Evolutionary conservation across 2,888 invertebrate species (phyloP), one percentile per base, ranked within the genome.

Genomic region (Beris chalybata): DNA sequence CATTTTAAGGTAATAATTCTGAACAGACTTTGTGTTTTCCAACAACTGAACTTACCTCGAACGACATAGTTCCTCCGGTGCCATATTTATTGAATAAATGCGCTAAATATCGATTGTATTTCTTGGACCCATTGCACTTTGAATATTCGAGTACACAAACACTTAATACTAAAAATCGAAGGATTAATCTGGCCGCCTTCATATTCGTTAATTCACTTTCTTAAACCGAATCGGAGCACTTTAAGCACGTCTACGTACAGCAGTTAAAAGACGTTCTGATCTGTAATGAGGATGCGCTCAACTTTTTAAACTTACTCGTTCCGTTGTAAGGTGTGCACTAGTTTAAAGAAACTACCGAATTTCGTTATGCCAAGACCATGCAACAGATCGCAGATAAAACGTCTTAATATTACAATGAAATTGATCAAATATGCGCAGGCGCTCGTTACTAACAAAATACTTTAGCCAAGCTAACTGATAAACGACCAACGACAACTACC

Each of bases 51-150:
- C 71, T 75, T 74, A 79, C 79, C 79, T 80, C 80, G 71, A 80
- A 80, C 69, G 76, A 77, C 71, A 80, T 78, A 45, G 76, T 74
- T 29, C 76, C 77, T 22, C 78, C 79, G 66, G 74, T 77, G 71
- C 80, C 80, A 69, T 81, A 81, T 68, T 80, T 81, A 67, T 76
- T 74, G 67, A 81, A 80, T 67, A 81, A 74, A 71, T 79, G 76
- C 57, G 75, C 74, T 74, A 80, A 75, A 72, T 79, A 81, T 56
- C 78, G 78, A 74, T 78, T 79, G 66, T 78, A 80, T 68, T 78
- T 78, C 55, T 75, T 76, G 7, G 47, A 30, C 31, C 44, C 64
- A 15, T 15, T 7, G 15, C 45, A 29, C n/a, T 7, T 11, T 15
- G 29, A 61, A 11, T 31, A 43, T 15, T 38, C 52, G 6, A 13